phyloP scores from a whole-genome alignment of 1,140 invertebrate species.

The Trichogramma pretiosum region DNA sequence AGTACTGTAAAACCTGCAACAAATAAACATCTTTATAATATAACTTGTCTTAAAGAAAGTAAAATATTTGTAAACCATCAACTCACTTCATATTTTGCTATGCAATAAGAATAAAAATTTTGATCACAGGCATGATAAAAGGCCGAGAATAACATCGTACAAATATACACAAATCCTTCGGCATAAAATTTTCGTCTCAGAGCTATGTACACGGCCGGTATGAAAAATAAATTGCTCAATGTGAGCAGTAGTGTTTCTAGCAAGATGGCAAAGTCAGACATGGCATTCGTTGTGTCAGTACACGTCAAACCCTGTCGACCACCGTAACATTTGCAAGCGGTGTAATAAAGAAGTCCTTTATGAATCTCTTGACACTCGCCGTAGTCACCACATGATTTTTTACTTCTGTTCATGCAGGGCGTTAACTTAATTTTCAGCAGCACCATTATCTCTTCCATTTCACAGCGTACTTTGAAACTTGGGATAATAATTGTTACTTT shows the following conservation, averaged over 20 bases:
- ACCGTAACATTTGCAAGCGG: constrained; percentile 45
- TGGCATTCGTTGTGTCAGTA: constrained; percentile 65
- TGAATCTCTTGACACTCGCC: constrained; percentile 48
- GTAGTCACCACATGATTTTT: constrained; percentile 41
- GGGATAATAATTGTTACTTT: too few relatives aligned
- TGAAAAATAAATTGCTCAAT: constrained; percentile 78
- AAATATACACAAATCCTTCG: constrained; percentile 72
- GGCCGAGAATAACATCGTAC: constrained; percentile 80
- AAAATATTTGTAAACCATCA: constrained; percentile 6
- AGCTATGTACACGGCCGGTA: constrained; percentile 77
- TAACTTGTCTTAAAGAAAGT: not conserved
- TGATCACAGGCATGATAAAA: constrained; percentile 73
- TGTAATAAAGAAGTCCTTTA: constrained; percentile 46
- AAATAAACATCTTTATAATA: constrained; percentile 10
- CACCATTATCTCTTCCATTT: constrained; percentile 44
- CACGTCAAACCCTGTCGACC: constrained; percentile 73
- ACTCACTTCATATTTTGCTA: constrained; percentile 40
- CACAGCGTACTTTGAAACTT: constrained; percentile 36
- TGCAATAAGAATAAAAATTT: constrained; percentile 36
- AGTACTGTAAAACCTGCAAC: constrained; percentile 68
- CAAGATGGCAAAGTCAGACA: constrained; percentile 56
- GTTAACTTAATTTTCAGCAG: constrained; percentile 46
- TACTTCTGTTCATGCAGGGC: constrained; percentile 42
- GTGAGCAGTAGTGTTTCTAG: constrained; percentile 67
- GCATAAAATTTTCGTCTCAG: constrained; percentile 64